These are phyloP conservation scores for Nemurella pictetii DNA, from an alignment of 2,888 invertebrate genomes.

Conservation along the genomic window DNA sequence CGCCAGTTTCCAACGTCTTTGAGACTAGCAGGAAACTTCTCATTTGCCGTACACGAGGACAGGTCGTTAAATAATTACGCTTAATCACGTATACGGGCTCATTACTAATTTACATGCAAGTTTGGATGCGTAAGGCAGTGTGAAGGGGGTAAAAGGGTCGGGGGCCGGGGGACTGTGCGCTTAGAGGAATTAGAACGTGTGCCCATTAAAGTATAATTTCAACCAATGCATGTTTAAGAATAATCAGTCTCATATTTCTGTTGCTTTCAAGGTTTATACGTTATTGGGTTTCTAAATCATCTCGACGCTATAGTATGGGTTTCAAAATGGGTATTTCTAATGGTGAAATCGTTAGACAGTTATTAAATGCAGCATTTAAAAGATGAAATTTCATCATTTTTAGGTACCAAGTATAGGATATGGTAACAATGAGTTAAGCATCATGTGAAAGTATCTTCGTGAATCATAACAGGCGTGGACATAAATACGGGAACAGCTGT, in stretches of 20 bases:
- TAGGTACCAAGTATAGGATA: too few species aligned
- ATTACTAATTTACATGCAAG: constrained; percentile 28
- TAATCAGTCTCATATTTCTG: background rate
- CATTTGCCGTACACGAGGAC: constrained; percentile 11
- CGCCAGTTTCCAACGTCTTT: background rate
- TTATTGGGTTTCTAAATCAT: too few species aligned
- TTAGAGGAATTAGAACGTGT: background rate
- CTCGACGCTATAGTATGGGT: too few species aligned
- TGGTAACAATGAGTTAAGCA: too few species aligned
- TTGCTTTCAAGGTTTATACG: too few species aligned
- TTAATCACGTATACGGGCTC: constrained; percentile 23
- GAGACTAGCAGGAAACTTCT: background rate
- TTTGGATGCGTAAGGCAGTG: background rate
- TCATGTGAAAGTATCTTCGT: too few species aligned
- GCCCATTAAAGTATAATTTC: background rate
- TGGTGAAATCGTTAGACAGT: too few species aligned
- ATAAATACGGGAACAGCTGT: too few species aligned
- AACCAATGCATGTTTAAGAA: background rate
- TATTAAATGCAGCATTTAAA: too few species aligned
- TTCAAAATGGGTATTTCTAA: too few species aligned
- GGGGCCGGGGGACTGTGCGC: background rate
- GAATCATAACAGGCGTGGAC: too few species aligned
- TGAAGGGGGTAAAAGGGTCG: background rate
- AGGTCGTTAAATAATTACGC: constrained; percentile 23
- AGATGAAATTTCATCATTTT: too few species aligned